Evolutionary conservation across 2,797 vertebrate genomes (phyloP).

Genomic region (Chelon auratus): DNA sequence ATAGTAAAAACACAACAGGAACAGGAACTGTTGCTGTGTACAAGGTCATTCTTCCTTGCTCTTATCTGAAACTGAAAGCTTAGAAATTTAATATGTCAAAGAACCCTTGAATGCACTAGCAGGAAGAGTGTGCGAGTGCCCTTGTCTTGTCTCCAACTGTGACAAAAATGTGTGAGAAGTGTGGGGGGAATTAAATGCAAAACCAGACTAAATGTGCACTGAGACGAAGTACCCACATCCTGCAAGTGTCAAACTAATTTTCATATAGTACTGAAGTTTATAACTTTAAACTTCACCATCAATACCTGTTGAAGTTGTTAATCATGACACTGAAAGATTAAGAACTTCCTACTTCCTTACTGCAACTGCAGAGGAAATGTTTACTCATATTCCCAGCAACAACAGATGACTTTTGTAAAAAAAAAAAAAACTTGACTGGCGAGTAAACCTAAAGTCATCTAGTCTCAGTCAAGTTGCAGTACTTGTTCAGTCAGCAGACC

Average conservation of each 20-base stretch:
- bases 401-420: background rate
- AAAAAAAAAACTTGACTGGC: background rate
- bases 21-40: no score
- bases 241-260: background rate
- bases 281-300: no score
- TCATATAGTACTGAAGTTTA: background rate
- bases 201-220: background rate
- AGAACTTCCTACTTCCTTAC: slow-evolving; percentile 43
- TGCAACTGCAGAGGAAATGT: slow-evolving; percentile 4
- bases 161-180: slow-evolving; percentile 11
- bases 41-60: no score
- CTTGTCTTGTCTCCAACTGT: background rate
- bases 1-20: no score
- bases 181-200: slow-evolving; percentile 11
- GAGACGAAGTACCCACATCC: background rate
- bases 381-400: background rate
- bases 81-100: no score
- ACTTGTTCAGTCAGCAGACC: background rate
- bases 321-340: background rate
- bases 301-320: background rate
- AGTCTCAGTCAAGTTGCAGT: background rate
- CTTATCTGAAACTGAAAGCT: no score
- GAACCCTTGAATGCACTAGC: no score
- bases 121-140: slow-evolving; percentile 1
- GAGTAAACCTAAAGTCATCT: background rate